Conservation (phyloP, 1,140 invertebrate genomes). For the Cydia splendana region DNA sequence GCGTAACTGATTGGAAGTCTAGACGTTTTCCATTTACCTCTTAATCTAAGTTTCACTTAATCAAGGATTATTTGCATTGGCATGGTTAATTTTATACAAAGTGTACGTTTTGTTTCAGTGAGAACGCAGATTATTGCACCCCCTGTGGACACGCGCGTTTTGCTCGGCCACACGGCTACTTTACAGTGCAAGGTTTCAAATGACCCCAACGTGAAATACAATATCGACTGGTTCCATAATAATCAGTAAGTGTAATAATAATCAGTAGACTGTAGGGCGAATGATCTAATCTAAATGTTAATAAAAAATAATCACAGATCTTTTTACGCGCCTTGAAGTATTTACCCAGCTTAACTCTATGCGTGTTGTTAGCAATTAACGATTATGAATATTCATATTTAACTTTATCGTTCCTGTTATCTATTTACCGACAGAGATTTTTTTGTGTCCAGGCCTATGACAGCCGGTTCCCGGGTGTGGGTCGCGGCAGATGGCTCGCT, state of each 20-base stretch:
- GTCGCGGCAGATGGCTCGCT: slow-evolving; percentile 88
- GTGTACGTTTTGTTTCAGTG: slow-evolving; percentile 80
- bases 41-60: not conserved
- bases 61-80: not conserved
- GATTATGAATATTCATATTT: not conserved
- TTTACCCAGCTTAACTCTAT: slow-evolving; percentile 14
- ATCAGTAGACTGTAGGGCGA: no score
- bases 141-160: slow-evolving; percentile 92
- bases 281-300: no score
- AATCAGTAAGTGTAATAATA: slow-evolving; percentile 82
- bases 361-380: no score
- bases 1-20: no score
- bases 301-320: no score
- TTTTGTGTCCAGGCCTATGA: slow-evolving; percentile 80
- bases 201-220: slow-evolving; percentile 93
- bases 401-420: not conserved
- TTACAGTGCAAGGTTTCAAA: slow-evolving; percentile 96
- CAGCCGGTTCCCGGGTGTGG: slow-evolving; percentile 84
- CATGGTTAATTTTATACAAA: not conserved
- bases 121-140: slow-evolving; percentile 95
- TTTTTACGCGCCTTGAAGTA: not conserved
- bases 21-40: not conserved
- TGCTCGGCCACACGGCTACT: slow-evolving; percentile 93
- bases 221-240: slow-evolving; percentile 95
- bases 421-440: slow-evolving; percentile 4